Base-by-base conservation (phyloP, 2,113 vertebrate genomes). In the Stomatorhinus ivindoensis region DNA sequence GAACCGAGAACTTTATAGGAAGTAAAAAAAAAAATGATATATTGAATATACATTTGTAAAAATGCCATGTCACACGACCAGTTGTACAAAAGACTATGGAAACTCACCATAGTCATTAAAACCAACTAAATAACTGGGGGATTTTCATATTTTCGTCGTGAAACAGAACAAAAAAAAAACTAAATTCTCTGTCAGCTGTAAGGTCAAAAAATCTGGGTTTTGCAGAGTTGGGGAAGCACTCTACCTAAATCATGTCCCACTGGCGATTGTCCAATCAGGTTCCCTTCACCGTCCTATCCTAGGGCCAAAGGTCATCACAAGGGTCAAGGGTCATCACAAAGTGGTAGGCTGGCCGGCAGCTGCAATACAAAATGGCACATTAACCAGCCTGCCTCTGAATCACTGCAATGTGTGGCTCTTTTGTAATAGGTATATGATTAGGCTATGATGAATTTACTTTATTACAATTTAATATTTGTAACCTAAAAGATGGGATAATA, bases 321-420 rank as follows among this genome's bases (percentile, higher is more conserved):
- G 83, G 87, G 21, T 51, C 88, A 73, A 87, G 92, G 73, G 87
- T 93, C 21, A 90, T 99, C 97, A 99, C 96, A 99, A 95, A 8
- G 97, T 98, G 87, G 98, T 99, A 90, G 98, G 98, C 91, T 99
- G 98, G 91, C 98, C 97, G 93, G 97, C 97, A 93, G 97, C 98
- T 99, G 94, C 31, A 92, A 42, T n/a, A 46, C 4, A 89, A 42
- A 9, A 53, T 9, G 80, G 24, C 2, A 3, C 39, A 83, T 80
- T 61, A 88, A 44, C 53, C 2, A 83, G 13, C n/a, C 61, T 61
- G 55, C 2, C 7, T n/a, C n/a, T 19, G 86, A 48, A 48, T 48
- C n/a, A 27, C 27, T 27, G 85, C 27, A 61, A 61, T 87, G 47
- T 35, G 47, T 53, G 19, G 44, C 21, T 35, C 31, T 58, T 35